These are phyloP conservation scores for Petrolisthes cinctipes DNA, from an alignment of 2,888 invertebrate species.

Conservation along the genomic window DNA sequence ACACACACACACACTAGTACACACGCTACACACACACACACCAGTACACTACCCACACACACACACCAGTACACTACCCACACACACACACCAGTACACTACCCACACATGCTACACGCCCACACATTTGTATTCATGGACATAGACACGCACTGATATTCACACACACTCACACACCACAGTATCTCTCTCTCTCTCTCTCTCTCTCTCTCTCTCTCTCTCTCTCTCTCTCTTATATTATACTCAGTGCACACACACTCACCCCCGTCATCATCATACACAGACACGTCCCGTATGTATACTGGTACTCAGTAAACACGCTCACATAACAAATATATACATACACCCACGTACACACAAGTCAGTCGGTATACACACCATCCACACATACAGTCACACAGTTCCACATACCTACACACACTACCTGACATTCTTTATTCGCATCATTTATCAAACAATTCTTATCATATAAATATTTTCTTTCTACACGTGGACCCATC, in stretches of 20 bases:
- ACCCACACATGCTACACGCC: background rate
- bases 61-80: background rate
- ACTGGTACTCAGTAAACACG: background rate
- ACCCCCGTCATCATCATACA: too few species aligned
- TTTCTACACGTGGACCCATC: too few species aligned
- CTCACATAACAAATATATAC: background rate
- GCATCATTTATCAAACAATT: too few species aligned
- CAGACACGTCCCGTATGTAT: background rate
- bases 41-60: background rate
- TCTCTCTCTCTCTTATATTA: constrained; percentile 13
- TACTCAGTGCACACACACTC: background rate
- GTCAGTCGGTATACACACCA: too few species aligned
- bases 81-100: background rate
- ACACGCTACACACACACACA: background rate
- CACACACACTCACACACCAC: constrained; percentile 12
- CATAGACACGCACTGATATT: background rate
- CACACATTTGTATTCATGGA: background rate
- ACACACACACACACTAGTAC: background rate
- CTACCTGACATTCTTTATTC: too few species aligned
- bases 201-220: constrained; percentile 35
- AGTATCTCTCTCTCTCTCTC: constrained; percentile 24
- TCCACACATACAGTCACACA: background rate
- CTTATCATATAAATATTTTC: too few species aligned
- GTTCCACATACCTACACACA: background rate
- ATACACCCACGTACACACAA: too few species aligned